Evolutionary conservation across 1,140 invertebrate species (phyloP), one percentile per base, ranked within the genome.

Genomic region (Bilobella aurantiaca): DNA sequence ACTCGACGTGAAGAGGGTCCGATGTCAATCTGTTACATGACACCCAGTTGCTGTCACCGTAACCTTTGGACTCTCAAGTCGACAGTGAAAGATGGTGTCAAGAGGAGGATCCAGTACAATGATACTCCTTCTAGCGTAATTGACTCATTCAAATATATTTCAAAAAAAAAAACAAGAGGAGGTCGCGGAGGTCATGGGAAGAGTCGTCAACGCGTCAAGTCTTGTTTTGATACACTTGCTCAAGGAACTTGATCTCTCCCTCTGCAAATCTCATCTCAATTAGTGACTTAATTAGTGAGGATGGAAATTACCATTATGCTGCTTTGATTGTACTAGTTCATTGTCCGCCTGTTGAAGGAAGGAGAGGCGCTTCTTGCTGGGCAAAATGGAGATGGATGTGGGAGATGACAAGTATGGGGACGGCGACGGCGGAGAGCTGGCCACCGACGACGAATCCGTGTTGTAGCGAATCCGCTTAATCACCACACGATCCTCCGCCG

Each of bases 281-380:
- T 32, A 31, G 1, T 59, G 53, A 5, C 53, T 23, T 5, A 12
- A 8, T 21, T 5, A 21, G 53, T 56, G 25, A 56, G 5, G 25
- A 56, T 8, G 25, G 12, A 29, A 32, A 49, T 64, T 64, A 64
- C 63, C 32, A 28, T 21, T 34, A 32, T n/a, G 59, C 46, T 68
- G 32, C 62, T 29, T 37, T 32, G 63, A 56, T 56, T 58, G 58
- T 42, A 59, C 31, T 25, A 23, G 25, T 29, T 65, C 64, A 31
- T 62, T 68, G 58, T 64, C 63, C 42, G 67, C 64, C 57, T 68
- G 63, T 62, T 68, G 62, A 31, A 64, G 42, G 49, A 68, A 68
- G 58, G 67, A 59, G 56, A 65, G 62, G 64, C 67, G 56, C 63
- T 68, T 68, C 47, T 68, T 68, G 25, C 62, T 68, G 60, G 67